Evolutionary conservation across 2,113 vertebrate species (phyloP).

Genomic region (Galemys pyrenaicus): DNA sequence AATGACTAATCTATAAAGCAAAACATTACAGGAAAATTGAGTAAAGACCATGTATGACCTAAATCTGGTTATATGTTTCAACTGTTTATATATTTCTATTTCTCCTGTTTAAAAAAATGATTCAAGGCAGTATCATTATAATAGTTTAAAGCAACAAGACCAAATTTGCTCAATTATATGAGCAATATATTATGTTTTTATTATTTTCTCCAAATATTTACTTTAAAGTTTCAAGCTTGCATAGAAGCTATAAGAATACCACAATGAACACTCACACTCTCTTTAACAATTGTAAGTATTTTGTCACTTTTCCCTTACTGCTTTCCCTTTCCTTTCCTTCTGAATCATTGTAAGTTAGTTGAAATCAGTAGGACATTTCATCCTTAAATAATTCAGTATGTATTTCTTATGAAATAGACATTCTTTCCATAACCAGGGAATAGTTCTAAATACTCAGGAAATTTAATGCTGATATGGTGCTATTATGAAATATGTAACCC

Average conservation of each 20-base stretch:
- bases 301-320: background rate
- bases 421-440: background rate
- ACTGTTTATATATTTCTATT: background rate
- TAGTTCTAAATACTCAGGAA: background rate
- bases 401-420: background rate
- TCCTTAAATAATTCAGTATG: background rate
- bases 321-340: background rate
- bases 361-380: background rate
- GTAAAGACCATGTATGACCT: background rate
- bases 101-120: background rate
- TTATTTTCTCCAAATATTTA: background rate
- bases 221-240: background rate
- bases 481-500: background rate
- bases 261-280: background rate
- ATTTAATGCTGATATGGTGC: background rate
- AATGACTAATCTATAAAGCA: background rate
- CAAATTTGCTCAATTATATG: background rate
- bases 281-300: background rate
- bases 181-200: background rate
- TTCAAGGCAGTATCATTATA: background rate
- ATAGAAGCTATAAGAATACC: background rate
- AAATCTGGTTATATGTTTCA: conserved; percentile 6
- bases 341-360: background rate
- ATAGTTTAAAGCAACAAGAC: background rate
- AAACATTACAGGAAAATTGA: background rate